These are phyloP conservation scores for Gandaritis pyraliata DNA, from an alignment of 2,888 invertebrate species.

Conservation along the genomic window DNA sequence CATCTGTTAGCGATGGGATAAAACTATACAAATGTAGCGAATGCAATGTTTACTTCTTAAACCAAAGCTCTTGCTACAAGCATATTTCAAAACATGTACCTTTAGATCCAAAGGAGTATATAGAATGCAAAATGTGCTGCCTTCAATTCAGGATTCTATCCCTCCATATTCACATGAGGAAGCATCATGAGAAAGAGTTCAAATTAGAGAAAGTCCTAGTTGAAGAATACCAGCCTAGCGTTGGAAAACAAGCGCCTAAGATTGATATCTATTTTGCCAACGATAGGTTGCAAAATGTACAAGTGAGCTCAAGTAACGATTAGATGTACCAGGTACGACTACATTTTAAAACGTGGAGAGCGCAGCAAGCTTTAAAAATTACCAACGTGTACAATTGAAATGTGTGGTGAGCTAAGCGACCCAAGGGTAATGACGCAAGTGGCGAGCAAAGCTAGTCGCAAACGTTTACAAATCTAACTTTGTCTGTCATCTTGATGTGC, in stretches of 20 bases:
- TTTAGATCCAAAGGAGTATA: conserved; percentile 57
- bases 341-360: too few species aligned
- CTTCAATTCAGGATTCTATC: conserved; percentile 58
- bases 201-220: conserved; percentile 53
- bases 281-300: conserved; percentile 56
- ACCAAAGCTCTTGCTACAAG: conserved; percentile 49
- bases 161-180: conserved; percentile 53
- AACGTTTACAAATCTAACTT: too few species aligned
- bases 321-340: not conserved
- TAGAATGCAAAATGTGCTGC: conserved; percentile 64
- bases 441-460: too few species aligned
- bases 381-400: too few species aligned
- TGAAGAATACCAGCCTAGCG: conserved; percentile 49
- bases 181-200: conserved; percentile 54
- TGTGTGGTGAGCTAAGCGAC: too few species aligned
- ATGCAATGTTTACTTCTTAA: conserved; percentile 61
- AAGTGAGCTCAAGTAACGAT: conserved; percentile 59
- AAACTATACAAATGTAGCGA: conserved; percentile 48
- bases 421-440: too few species aligned
- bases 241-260: conserved; percentile 17
- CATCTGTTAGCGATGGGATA: not conserved
- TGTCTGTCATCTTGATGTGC: too few species aligned
- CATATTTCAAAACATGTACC: conserved; percentile 49
- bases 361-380: not conserved
- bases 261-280: conserved; percentile 50